Conservation (phyloP, 2,888 invertebrate genomes). For the Zootermopsis nevadensis region DNA sequence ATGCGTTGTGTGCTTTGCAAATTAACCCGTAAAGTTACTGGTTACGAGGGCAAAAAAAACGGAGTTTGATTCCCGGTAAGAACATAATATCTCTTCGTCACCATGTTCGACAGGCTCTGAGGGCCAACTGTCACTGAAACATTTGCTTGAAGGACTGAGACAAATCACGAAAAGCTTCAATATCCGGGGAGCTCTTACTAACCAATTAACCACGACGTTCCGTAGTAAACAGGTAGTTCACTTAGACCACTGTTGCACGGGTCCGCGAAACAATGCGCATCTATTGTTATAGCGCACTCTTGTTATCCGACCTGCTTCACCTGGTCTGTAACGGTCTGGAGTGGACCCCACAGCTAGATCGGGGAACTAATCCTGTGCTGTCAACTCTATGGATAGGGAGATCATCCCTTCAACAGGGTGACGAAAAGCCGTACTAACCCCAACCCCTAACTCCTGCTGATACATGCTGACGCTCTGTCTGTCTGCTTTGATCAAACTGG, state of each 20-base stretch:
- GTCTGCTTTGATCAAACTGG: slow-evolving; percentile 27
- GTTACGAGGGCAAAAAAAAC: too few relatives aligned
- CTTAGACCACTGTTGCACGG: slow-evolving; percentile 2
- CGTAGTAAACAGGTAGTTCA: background rate
- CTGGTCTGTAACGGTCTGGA: slow-evolving; percentile 29
- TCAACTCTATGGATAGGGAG: slow-evolving; percentile 37
- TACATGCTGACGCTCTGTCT: background rate
- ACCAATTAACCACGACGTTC: too few relatives aligned
- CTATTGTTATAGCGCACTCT: slow-evolving; percentile 14
- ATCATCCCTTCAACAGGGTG: slow-evolving; percentile 45
- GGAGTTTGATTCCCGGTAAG: too few relatives aligned
- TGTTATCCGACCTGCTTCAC: slow-evolving; percentile 6
- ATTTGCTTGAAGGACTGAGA: too few relatives aligned
- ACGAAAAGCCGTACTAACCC: slow-evolving; percentile 47
- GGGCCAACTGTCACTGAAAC: too few relatives aligned
- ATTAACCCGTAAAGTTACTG: too few relatives aligned
- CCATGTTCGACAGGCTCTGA: too few relatives aligned
- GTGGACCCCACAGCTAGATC: slow-evolving; percentile 42
- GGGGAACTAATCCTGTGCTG: slow-evolving; percentile 25
- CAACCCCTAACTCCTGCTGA: slow-evolving; percentile 6
- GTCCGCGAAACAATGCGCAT: background rate
- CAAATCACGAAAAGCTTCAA: too few relatives aligned
- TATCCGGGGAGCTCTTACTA: too few relatives aligned
- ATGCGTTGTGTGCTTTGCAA: too few relatives aligned
- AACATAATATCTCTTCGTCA: too few relatives aligned